Percentiles rank a stretch among this genome's conserved stretches.
Evolutionary conservation across 2,113 vertebrate genomes (phyloP).

Genomic region (Pogonocichla stellata): DNA sequence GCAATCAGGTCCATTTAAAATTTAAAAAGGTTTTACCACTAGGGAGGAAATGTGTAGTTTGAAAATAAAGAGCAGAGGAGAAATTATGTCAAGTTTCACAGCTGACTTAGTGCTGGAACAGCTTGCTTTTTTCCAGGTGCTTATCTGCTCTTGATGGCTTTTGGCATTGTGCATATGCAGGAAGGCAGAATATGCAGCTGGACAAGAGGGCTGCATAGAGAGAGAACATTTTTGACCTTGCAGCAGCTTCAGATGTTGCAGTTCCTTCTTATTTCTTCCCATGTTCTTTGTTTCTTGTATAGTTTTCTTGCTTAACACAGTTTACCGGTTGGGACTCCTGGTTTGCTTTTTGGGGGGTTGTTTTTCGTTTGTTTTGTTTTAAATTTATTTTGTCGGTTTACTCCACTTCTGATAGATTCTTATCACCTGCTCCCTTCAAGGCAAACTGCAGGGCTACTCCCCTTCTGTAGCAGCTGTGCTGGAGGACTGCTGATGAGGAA

Average conservation of each 20-base stretch:
- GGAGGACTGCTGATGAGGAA: slow-evolving; percentile 29
- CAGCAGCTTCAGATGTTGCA: not conserved
- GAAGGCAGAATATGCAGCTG: not conserved
- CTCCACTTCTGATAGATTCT: not conserved
- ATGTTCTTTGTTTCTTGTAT: not conserved
- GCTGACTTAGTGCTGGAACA: not conserved
- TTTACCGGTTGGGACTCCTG: not conserved
- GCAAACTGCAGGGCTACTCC: not conserved
- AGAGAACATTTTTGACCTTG: not conserved
- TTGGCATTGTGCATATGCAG: not conserved
- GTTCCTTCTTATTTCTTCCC: not conserved
- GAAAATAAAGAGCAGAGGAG: not conserved
- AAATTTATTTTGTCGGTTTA: not conserved
- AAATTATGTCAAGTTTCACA: not conserved
- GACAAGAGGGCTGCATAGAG: not conserved
- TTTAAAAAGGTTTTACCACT: not conserved
- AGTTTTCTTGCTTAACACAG: not conserved
- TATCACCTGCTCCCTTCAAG: slow-evolving; percentile 5
- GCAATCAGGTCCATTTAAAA: not conserved
- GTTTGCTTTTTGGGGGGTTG: fast-evolving
- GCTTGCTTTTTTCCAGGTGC: not conserved
- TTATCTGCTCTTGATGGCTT: not conserved
- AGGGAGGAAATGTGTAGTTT: not conserved
- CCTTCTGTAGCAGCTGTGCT: slow-evolving; percentile 30
- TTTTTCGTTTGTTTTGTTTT: too few relatives aligned